Percentiles rank a stretch among this genome's conserved stretches.
Conservation (phyloP, 2,113 vertebrate genomes). For the Austrofundulus limnaeus region DNA sequence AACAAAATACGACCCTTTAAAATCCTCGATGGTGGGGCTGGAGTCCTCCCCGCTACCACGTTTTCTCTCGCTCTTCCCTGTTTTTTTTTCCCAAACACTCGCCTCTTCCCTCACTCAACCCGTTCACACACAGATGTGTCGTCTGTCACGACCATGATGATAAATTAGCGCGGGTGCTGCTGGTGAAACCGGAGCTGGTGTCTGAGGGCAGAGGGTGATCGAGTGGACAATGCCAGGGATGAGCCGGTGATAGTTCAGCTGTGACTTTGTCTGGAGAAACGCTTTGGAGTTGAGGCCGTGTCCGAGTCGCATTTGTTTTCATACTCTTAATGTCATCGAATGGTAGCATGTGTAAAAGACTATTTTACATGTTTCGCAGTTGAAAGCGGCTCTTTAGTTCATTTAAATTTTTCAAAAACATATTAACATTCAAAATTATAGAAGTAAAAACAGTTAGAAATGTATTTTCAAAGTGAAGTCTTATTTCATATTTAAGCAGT, state of each 20-base stretch:
- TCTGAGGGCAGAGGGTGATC: slow-evolving; percentile 68
- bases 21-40: slow-evolving; percentile 44
- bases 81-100: slow-evolving; percentile 32
- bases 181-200: slow-evolving; percentile 75
- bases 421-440: not conserved
- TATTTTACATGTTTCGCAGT: not conserved
- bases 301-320: slow-evolving; percentile 26
- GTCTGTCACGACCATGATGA: slow-evolving; percentile 76
- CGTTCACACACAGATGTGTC: slow-evolving; percentile 77
- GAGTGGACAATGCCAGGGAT: slow-evolving; percentile 71
- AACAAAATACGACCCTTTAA: slow-evolving; percentile 69
- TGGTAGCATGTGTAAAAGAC: not conserved
- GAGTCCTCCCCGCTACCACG: slow-evolving; percentile 59
- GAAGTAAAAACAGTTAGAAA: not conserved
- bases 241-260: slow-evolving; percentile 73
- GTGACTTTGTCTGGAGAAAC: slow-evolving; percentile 58
- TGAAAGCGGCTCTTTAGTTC: not conserved
- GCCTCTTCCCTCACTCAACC: slow-evolving; percentile 58
- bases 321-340: not conserved
- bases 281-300: slow-evolving; percentile 37
- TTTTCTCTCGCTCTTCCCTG: slow-evolving; percentile 39
- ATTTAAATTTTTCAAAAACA: not conserved
- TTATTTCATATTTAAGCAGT: too few species aligned
- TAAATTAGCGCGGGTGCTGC: slow-evolving; percentile 80
- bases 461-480: too few species aligned